Conservation (phyloP, 2,888 invertebrate genomes). For the Microdon myrmicae region DNA sequence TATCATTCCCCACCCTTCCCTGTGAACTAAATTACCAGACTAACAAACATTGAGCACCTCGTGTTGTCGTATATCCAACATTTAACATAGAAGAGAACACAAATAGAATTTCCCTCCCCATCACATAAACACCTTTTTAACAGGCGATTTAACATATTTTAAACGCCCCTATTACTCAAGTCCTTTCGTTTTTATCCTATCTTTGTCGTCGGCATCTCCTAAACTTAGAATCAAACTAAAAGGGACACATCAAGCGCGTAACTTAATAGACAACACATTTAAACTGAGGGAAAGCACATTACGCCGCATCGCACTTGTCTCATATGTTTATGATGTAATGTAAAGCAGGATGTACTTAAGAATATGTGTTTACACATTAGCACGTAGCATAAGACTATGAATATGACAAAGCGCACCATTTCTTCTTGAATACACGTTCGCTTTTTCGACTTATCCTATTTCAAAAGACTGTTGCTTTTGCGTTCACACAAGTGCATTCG, state of each 20-base stretch:
- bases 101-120: too few species aligned
- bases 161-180: too few species aligned
- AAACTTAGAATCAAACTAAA: constrained; percentile 24
- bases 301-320: constrained; percentile 29
- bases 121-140: too few species aligned
- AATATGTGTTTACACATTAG: constrained; percentile 27
- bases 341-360: constrained; percentile 42
- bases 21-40: too few species aligned
- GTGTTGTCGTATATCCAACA: too few species aligned
- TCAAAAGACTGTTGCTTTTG: too few species aligned
- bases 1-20: too few species aligned
- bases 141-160: too few species aligned
- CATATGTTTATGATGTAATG: constrained; percentile 8
- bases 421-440: constrained; percentile 27
- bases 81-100: too few species aligned
- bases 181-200: constrained; percentile 27
- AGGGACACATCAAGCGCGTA: constrained; percentile 37
- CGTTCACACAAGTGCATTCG: constrained; percentile 41
- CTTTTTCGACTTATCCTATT: too few species aligned
- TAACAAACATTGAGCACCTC: too few species aligned
- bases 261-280: constrained; percentile 6
- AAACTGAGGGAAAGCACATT: constrained; percentile 30
- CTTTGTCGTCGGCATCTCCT: too few species aligned
- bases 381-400: constrained; percentile 50
- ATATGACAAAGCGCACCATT: constrained; percentile 52